These are phyloP conservation scores for Goniozus legneri DNA, from an alignment of 1,140 invertebrate species.

Conservation along the genomic window DNA sequence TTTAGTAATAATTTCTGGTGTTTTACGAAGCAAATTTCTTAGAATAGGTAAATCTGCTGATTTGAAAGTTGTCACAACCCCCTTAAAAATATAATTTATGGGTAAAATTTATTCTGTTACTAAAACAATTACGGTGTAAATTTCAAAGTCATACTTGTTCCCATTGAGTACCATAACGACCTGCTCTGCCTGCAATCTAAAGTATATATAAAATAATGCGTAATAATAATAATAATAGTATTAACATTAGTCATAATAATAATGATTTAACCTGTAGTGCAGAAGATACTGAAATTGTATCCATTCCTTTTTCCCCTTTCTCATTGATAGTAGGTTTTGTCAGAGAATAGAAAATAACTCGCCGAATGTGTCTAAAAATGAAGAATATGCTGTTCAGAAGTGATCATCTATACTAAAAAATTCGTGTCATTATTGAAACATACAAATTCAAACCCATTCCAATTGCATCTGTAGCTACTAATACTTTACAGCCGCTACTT, in stretches of 20 bases:
- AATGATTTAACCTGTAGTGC: too few species aligned
- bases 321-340: constrained; percentile 85
- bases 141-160: constrained; percentile 53
- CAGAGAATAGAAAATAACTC: constrained; percentile 95
- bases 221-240: too few species aligned
- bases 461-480: constrained; percentile 99
- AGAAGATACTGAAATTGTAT: constrained; percentile 85
- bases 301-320: constrained; percentile 89
- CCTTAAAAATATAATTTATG: constrained; percentile 53
- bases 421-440: too few species aligned
- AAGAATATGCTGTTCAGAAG: too few species aligned
- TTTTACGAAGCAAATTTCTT: constrained; percentile 64
- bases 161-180: constrained; percentile 87
- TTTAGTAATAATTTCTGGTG: constrained; percentile 72
- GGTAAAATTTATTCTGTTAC: neutral
- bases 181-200: constrained; percentile 96
- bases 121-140: neutral
- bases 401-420: too few species aligned
- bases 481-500: constrained; percentile 88
- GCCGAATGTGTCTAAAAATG: constrained; percentile 79
- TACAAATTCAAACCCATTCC: constrained; percentile 99
- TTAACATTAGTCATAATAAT: too few species aligned
- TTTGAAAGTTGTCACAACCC: constrained; percentile 88
- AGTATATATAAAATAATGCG: too few species aligned
- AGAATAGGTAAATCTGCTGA: constrained; percentile 78